These are phyloP conservation scores for Xerus rutilus DNA, from an alignment of 2,797 vertebrate species.

Conservation along the genomic window DNA sequence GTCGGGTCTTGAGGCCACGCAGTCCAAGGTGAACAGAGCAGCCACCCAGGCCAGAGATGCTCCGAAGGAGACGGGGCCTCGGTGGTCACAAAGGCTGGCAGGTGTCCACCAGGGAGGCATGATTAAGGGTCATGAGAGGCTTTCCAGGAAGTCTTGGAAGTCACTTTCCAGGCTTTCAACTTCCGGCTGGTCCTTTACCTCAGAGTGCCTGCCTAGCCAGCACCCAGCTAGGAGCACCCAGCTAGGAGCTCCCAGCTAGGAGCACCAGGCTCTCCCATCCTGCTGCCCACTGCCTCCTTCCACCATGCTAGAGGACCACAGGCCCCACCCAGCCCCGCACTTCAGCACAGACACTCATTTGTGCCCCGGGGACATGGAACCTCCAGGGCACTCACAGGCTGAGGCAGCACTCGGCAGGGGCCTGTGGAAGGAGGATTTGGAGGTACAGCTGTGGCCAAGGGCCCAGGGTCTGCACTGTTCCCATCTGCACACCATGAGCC, in stretches of 20 bases:
- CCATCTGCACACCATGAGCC: not conserved
- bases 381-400: not conserved
- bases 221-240: too few relatives aligned
- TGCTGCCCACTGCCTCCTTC: not conserved
- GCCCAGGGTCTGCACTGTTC: too few relatives aligned
- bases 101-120: accelerated
- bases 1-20: not conserved
- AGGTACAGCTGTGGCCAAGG: too few relatives aligned
- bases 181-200: not conserved
- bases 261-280: too few relatives aligned
- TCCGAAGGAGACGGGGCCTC: not conserved
- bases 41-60: not conserved
- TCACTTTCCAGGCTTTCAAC: not conserved
- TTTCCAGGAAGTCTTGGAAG: not conserved
- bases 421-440: not conserved
- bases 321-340: not conserved
- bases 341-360: not conserved
- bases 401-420: not conserved
- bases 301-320: not conserved
- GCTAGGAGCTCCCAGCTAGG: too few relatives aligned
- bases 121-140: not conserved
- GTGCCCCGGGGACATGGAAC: not conserved
- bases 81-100: not conserved
- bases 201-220: not conserved
- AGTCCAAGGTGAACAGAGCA: too few relatives aligned